phyloP scores from a whole-genome alignment of 2,797 vertebrate genomes.

The Pristis pectinata region DNA sequence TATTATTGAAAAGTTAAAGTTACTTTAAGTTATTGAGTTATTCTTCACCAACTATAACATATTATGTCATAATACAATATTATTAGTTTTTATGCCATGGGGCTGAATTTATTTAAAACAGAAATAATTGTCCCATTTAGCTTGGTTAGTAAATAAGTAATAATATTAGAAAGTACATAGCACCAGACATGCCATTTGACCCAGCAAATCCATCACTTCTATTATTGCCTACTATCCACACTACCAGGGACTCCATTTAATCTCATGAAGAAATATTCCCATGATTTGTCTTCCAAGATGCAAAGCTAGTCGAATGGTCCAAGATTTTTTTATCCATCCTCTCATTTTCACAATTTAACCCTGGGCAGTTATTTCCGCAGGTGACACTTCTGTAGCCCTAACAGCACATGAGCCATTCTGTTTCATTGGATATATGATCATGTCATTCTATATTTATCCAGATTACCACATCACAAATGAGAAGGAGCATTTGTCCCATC shows the following conservation, averaged over 20 bases:
- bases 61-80: not conserved
- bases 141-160: not conserved
- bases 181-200: not conserved
- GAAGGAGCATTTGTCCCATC: conserved; percentile 9
- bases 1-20: not conserved
- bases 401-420: not conserved
- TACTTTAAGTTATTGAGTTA: not conserved
- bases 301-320: not conserved
- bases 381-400: not conserved
- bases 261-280: not conserved
- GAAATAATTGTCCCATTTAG: not conserved
- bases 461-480: not conserved
- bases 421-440: conserved; percentile 31
- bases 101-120: not conserved
- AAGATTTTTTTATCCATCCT: not conserved
- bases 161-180: not conserved
- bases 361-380: conserved; percentile 15
- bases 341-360: conserved; percentile 13
- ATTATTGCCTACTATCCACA: not conserved
- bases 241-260: not conserved
- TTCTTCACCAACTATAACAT: not conserved
- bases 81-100: not conserved
- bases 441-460: conserved; percentile 18
- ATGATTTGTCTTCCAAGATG: not conserved
- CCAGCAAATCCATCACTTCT: not conserved